These are phyloP conservation scores for Tringa solitaria DNA, from an alignment of 2,113 vertebrate species.

Conservation along the genomic window DNA sequence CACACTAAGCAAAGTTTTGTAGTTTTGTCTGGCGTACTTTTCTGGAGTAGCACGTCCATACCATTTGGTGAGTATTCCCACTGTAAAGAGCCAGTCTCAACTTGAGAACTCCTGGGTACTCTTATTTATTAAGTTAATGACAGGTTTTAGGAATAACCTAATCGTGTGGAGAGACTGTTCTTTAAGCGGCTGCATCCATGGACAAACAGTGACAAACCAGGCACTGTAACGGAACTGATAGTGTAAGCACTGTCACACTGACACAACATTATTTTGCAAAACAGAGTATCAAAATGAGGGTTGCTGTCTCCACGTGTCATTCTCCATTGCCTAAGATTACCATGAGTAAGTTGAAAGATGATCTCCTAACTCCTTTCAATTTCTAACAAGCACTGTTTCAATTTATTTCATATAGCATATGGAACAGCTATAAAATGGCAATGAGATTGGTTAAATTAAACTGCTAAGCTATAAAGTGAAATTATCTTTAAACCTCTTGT, in stretches of 20 bases:
- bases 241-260: background rate
- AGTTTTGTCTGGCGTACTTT: background rate
- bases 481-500: constrained; percentile 1
- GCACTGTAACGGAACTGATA: background rate
- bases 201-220: background rate
- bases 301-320: background rate
- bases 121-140: background rate
- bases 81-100: background rate
- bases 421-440: constrained; percentile 13
- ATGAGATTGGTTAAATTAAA: constrained; percentile 18
- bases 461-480: background rate
- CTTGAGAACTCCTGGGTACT: background rate
- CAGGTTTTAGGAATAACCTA: background rate
- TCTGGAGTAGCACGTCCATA: background rate
- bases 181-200: background rate
- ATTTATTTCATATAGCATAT: constrained; percentile 1
- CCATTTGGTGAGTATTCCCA: background rate
- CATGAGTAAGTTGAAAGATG: background rate
- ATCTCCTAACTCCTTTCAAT: background rate
- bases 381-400: constrained; percentile 9
- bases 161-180: background rate
- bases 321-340: background rate
- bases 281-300: background rate
- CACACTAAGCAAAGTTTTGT: background rate
- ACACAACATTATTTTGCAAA: background rate